A percentile compares a stretch with the other conserved stretches of the same genome.
phyloP scores from a whole-genome alignment of 1,140 invertebrate genomes.

The Aphelenchoides fujianensis region DNA sequence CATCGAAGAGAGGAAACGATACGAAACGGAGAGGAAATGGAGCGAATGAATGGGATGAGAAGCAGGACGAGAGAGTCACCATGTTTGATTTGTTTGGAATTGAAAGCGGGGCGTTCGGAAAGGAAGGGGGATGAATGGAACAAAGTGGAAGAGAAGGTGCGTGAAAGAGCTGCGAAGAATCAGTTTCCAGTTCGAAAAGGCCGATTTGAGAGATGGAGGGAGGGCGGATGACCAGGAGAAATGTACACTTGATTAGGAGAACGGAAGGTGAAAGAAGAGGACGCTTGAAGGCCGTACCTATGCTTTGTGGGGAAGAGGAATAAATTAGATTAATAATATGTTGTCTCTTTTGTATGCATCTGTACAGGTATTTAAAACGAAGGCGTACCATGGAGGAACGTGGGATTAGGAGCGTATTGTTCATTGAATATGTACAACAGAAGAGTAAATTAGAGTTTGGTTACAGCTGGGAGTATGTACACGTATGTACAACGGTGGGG shows the following conservation, averaged over 20 bases:
- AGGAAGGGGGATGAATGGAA: background rate
- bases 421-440: background rate
- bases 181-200: too few relatives aligned
- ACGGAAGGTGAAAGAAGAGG: too few relatives aligned
- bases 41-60: too few relatives aligned
- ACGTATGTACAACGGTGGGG: background rate
- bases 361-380: background rate
- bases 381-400: background rate
- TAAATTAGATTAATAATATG: background rate
- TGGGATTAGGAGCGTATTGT: background rate
- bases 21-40: slow-evolving; percentile 1
- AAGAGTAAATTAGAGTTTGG: background rate
- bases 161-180: background rate
- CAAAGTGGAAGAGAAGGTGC: background rate
- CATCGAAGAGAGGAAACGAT: background rate
- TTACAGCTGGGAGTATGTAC: background rate
- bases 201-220: background rate
- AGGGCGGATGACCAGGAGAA: background rate
- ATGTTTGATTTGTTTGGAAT: slow-evolving; percentile 6
- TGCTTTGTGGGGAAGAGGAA: background rate
- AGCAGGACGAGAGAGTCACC: too few relatives aligned
- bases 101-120: background rate
- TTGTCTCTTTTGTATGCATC: background rate
- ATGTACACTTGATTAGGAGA: too few relatives aligned
- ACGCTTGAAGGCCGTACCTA: slow-evolving; percentile 2